These are phyloP conservation scores for Leptobrachium leishanense DNA, from an alignment of 2,113 vertebrate genomes.

Conservation along the genomic window DNA sequence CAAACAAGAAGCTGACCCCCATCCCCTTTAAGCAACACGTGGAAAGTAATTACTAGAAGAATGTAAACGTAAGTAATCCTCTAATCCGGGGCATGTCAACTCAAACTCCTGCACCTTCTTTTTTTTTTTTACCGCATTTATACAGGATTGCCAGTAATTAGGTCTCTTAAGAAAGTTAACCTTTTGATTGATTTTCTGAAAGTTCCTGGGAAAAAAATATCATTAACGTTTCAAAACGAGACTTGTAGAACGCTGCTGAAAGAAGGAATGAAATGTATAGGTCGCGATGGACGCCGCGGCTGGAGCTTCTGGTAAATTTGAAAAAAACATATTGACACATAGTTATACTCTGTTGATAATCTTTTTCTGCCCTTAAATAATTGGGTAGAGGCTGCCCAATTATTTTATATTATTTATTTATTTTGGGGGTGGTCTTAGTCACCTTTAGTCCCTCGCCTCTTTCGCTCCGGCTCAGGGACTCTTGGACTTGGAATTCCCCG, in stretches of 20 bases:
- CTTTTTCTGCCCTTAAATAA: too few relatives aligned
- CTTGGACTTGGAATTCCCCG: too few relatives aligned
- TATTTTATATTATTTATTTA: too few relatives aligned
- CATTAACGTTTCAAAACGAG: not conserved
- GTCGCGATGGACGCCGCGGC: not conserved
- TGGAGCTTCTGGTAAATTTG: not conserved
- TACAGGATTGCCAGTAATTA: slow-evolving; percentile 6
- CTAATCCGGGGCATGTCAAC: slow-evolving; percentile 17
- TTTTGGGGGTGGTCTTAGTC: too few relatives aligned
- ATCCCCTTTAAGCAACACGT: not conserved
- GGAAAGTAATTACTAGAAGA: slow-evolving; percentile 21
- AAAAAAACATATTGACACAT: too few relatives aligned
- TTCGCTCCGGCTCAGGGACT: too few relatives aligned
- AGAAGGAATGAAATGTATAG: not conserved
- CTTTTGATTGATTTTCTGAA: slow-evolving; percentile 3
- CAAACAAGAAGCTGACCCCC: not conserved
- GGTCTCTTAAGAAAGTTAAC: slow-evolving; percentile 10
- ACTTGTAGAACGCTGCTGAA: not conserved
- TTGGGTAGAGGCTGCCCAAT: too few relatives aligned
- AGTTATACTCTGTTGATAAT: too few relatives aligned
- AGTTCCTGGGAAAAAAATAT: slow-evolving; percentile 10
- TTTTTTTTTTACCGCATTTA: slow-evolving; percentile 6
- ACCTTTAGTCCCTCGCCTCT: too few relatives aligned
- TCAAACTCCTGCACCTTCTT: slow-evolving; percentile 1
- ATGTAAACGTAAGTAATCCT: slow-evolving; percentile 15